Evolutionary conservation across 2,888 invertebrate genomes (phyloP).

Genomic region (Carcina quercana): DNA sequence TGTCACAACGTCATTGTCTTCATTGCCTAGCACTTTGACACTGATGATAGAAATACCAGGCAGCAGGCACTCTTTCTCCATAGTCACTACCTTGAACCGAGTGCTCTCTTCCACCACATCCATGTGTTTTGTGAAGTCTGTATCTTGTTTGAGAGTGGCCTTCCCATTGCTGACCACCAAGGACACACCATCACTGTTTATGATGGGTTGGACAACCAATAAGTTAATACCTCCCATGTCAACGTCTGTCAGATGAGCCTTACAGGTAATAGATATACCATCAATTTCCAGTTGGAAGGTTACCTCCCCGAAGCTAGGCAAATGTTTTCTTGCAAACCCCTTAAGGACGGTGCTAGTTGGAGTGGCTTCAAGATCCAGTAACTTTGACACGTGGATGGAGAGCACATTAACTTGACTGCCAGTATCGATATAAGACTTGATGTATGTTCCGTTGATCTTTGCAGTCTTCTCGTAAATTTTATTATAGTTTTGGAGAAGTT

Average conservation of each 20-base stretch:
- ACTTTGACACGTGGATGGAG: not conserved
- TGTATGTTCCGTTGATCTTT: conserved; percentile 8
- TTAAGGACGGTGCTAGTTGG: conserved; percentile 7
- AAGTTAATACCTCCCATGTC: conserved; percentile 15
- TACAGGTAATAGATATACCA: conserved; percentile 7
- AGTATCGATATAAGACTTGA: conserved; percentile 15
- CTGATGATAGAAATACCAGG: conserved; percentile 19
- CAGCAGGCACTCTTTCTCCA: conserved; percentile 11
- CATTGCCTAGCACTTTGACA: conserved; percentile 13
- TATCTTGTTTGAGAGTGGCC: conserved; percentile 3
- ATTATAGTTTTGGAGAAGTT: conserved; percentile 15
- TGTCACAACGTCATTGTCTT: conserved; percentile 13
- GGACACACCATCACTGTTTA: conserved; percentile 14
- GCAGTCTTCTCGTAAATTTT: conserved; percentile 11
- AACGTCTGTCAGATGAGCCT: conserved; percentile 11
- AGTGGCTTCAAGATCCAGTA: conserved; percentile 3
- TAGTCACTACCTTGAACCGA: conserved; percentile 11
- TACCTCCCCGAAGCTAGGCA: conserved; percentile 14
- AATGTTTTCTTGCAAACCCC: conserved; percentile 12
- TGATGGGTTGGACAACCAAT: conserved; percentile 21
- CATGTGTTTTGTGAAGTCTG: not conserved
- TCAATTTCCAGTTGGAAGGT: conserved; percentile 17
- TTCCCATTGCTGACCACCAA: conserved; percentile 10
- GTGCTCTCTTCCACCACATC: conserved; percentile 8
- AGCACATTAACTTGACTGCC: conserved; percentile 16